Base-by-base conservation (phyloP, 30 jellyfish, hydroid and myxozoan species). In the Chrysaora quinquecirrha region DNA sequence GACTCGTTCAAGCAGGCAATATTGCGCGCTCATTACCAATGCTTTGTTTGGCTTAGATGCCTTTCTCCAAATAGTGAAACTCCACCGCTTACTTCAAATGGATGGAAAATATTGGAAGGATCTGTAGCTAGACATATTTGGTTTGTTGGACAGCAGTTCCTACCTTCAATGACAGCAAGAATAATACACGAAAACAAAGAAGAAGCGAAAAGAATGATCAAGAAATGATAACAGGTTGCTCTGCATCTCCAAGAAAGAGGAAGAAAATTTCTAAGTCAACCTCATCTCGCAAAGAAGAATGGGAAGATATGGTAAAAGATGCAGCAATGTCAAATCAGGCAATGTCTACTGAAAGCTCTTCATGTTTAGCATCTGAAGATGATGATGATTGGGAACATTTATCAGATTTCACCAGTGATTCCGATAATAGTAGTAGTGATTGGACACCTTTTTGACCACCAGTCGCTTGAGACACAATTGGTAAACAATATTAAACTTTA, bases 141-240 rank as follows among this genome's bases (percentile, higher is more conserved):
- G 68, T 52, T 52, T 20, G 68, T 52, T 20, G 68, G 68, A 20
- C 27, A 52, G 68, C 68, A 52, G 24, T 25, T 52, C 68, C 68
- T 25, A 52, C 54, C 54, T 38, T 38, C 54, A 3, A 3, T 38
- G 14, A 38, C 68, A 25, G 19, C 68, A 52, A 52, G 25, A 52
- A 52, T 16, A 16, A 9, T 2, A 52, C 24, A 20, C 29, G 24
- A 4, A 16, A 52, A 19, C 29, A 12, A 52, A 52, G 19, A 52
- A 10, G 68, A 25, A 52, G 68, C 24, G 25, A 52, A 52, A 19
- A 2, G 29, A 52, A 25, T 52, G 19, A 52, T 20, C 6, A 16
- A 16, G 68, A 52, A 10, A 25, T 16, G 19, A 20, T 2, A 2
- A 19, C 9, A 52, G 68, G 25, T 20, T 52, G 12, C 6, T 52